phyloP scores from a whole-genome alignment of 2,113 vertebrate species.

The Oxyruncus cristatus region DNA sequence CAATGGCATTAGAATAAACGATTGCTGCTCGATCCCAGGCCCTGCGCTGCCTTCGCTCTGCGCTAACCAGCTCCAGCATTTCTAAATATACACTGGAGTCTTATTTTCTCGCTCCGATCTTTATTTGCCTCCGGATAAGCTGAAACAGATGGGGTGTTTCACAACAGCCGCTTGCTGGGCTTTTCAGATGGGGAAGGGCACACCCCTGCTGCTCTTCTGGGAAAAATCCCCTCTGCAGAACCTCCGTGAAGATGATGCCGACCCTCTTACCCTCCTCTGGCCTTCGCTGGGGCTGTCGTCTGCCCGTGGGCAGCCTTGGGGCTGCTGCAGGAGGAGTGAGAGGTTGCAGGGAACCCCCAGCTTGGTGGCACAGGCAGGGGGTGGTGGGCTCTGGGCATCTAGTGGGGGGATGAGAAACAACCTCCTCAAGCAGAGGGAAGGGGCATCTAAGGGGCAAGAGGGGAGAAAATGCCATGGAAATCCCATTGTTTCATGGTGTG shows the following conservation, averaged over 20 bases:
- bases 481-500: not conserved
- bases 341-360: not conserved
- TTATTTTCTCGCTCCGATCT: slow-evolving; percentile 47
- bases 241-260: not conserved
- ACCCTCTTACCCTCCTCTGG: not conserved
- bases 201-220: slow-evolving; percentile 59
- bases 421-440: not conserved
- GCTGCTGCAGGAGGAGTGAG: not conserved
- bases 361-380: rapidly evolving
- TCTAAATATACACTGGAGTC: slow-evolving; percentile 65
- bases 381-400: not conserved
- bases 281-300: rapidly evolving
- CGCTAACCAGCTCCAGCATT: slow-evolving; percentile 46
- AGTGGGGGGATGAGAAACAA: not conserved
- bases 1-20: slow-evolving; percentile 58
- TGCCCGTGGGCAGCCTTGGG: not conserved
- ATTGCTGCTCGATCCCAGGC: slow-evolving; percentile 39
- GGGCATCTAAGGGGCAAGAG: not conserved
- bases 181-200: slow-evolving; percentile 50
- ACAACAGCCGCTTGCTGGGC: slow-evolving; percentile 48
- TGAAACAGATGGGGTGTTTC: slow-evolving; percentile 62
- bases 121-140: slow-evolving; percentile 65
- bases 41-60: slow-evolving; percentile 27
- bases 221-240: slow-evolving; percentile 42
- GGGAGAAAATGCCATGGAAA: not conserved